phyloP scores from a whole-genome alignment of 1,140 invertebrate species.

The Aculops lycopersici region DNA sequence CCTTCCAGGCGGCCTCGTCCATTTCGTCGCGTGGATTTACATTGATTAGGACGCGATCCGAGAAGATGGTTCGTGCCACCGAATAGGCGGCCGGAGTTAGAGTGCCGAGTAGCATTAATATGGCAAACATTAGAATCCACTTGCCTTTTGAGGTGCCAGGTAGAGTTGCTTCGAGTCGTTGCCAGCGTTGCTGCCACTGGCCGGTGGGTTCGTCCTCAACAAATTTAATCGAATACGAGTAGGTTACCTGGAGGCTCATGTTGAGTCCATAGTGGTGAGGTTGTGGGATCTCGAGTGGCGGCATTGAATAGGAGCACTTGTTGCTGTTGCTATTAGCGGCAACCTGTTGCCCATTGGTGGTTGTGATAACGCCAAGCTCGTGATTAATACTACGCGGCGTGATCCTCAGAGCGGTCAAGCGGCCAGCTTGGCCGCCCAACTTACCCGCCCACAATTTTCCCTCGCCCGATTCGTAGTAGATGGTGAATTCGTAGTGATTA shows the following conservation, averaged over 20 bases:
- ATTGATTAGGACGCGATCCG: neutral
- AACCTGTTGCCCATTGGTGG: neutral
- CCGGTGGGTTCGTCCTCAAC: conserved; percentile 1
- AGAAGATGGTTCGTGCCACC: neutral
- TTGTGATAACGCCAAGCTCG: neutral
- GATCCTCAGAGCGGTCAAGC: neutral
- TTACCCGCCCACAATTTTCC: conserved; percentile 1
- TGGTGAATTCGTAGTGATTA: conserved; percentile 2
- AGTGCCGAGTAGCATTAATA: neutral
- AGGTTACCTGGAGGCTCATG: neutral
- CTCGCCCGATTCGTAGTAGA: neutral
- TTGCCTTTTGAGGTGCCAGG: neutral
- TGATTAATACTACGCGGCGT: neutral
- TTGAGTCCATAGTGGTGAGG: neutral
- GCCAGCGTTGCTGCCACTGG: neutral
- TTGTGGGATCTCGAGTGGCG: neutral
- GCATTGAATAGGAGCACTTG: neutral
- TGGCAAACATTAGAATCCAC: neutral
- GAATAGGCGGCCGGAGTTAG: neutral
- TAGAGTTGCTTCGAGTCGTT: neutral
- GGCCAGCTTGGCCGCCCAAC: neutral
- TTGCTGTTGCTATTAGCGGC: neutral
- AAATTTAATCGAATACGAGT: conserved; percentile 1
- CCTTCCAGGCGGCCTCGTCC: conserved; percentile 25
- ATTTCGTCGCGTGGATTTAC: conserved; percentile 17